Evolutionary conservation across 2,888 invertebrate species (phyloP).

Genomic region (Parochlus steinenii): DNA sequence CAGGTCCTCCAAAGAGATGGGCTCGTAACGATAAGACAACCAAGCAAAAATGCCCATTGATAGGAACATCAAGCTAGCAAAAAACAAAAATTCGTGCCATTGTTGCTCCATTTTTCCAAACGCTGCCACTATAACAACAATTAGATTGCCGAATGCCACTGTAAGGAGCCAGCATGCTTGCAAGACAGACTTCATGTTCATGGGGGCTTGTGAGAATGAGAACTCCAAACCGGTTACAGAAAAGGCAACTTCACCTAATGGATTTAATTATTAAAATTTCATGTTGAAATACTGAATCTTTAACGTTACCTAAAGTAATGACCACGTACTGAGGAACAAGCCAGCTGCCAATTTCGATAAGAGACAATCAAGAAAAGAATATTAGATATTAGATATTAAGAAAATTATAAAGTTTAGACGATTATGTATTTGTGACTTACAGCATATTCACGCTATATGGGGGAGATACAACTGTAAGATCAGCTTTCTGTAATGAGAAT

Average conservation of each 20-base stretch:
- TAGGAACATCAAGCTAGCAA: conserved; percentile 66
- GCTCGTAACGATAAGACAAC: conserved; percentile 67
- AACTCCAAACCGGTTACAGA: conserved; percentile 85
- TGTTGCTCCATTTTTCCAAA: conserved; percentile 23
- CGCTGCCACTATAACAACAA: conserved; percentile 54
- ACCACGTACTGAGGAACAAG: conserved; percentile 27
- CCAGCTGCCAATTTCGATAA: too few relatives aligned
- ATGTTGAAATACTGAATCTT: too few relatives aligned
- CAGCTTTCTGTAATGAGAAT: too few relatives aligned
- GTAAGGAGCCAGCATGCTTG: conserved; percentile 89
- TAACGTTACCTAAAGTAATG: conserved; percentile 84
- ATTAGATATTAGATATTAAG: too few relatives aligned
- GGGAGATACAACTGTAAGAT: too few relatives aligned
- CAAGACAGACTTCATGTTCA: conserved; percentile 74
- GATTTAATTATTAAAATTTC: not conserved
- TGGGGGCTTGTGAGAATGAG: conserved; percentile 85
- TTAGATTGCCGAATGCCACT: conserved; percentile 81
- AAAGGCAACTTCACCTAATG: conserved; percentile 23
- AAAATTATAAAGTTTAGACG: too few relatives aligned
- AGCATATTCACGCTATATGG: too few relatives aligned
- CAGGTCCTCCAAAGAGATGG: too few relatives aligned
- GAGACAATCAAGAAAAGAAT: too few relatives aligned
- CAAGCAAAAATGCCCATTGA: conserved; percentile 68
- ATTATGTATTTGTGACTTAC: too few relatives aligned
- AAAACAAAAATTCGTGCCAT: conserved; percentile 71